Conservation (phyloP, 2,797 vertebrate species). For the Cryptoblepharus egeriae region DNA sequence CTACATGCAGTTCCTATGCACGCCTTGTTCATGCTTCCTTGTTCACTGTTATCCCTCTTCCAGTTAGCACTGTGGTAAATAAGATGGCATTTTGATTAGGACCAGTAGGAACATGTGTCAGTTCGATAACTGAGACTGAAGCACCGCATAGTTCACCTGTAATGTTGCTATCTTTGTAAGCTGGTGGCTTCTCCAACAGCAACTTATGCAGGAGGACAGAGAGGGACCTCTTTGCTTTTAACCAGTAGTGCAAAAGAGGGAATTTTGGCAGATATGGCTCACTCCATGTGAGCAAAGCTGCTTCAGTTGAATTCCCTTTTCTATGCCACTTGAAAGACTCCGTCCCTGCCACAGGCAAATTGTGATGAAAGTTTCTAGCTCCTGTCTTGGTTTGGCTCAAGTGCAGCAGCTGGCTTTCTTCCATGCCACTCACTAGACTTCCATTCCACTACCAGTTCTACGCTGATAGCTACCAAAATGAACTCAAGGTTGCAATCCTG, state of each 20-base stretch:
- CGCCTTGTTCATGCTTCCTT: neutral
- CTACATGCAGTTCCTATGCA: neutral
- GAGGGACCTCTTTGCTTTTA: neutral
- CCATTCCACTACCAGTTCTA: neutral
- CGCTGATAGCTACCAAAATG: neutral
- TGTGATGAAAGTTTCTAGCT: neutral
- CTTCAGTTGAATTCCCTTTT: neutral
- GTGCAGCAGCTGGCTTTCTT: neutral
- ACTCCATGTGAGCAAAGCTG: neutral
- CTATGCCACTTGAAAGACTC: neutral
- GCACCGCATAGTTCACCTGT: neutral
- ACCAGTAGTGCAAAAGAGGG: neutral
- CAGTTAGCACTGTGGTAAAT: neutral
- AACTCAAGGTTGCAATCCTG: neutral
- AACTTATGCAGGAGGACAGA: neutral
- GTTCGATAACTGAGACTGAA: neutral
- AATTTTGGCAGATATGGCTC: neutral
- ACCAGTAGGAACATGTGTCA: neutral
- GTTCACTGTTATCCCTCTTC: constrained; percentile 17
- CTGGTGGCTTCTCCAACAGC: neutral
- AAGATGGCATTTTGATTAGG: neutral
- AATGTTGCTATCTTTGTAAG: neutral
- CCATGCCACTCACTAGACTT: neutral
- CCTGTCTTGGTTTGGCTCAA: neutral
- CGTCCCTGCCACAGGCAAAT: neutral